Evolutionary conservation across 2,797 vertebrate genomes (phyloP), one percentile per base, ranked within the genome.

Genomic region (Ctenosaura bakeri): DNA sequence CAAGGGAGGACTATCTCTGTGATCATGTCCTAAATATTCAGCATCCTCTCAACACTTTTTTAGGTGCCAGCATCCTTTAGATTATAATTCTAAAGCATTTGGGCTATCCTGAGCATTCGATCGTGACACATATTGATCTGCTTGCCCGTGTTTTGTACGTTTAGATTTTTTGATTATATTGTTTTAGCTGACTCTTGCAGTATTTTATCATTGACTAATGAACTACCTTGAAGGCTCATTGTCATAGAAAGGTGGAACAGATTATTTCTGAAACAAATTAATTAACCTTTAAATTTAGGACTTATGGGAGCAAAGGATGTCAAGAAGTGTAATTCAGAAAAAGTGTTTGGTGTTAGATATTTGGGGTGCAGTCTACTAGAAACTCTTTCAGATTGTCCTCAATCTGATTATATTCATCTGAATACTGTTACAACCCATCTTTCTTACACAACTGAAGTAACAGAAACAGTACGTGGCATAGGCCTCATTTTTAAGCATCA

Each of bases 381-480:
- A 69, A 69, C 10, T 10, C 0, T 79, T 35, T n/a, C 52, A 74
- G 85, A 16, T 29, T 80, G 6, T 62, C 2, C 1, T 0, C 38
- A n/a, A 0, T 85, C 26, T 38, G 54, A 66, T 52, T 62, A 5
- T 85, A 66, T 46, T 64, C 38, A 32, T 85, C 83, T 79, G 78
- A 90, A 85, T 76, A 1, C 71, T 80, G 4, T 80, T 69, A 9
- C 13, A 10, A 0, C 0, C 0, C 6, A 2, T 38, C 69, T 86
- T 91, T 90, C 74, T 87, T 90, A 2, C 16, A 64, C 0, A 50
- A 83, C 9, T 62, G n/a, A 92, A 73, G 64, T 82, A 77, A 73
- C 18, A 78, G 32, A 76, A 88, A 26, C 52, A 54, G 2, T 9
- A 0, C 77, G 14, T 46, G 86, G 0, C 71, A 1, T 85, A 84